These are phyloP conservation scores for Andrena minutula DNA, from an alignment of 2,888 invertebrate genomes.

Conservation along the genomic window DNA sequence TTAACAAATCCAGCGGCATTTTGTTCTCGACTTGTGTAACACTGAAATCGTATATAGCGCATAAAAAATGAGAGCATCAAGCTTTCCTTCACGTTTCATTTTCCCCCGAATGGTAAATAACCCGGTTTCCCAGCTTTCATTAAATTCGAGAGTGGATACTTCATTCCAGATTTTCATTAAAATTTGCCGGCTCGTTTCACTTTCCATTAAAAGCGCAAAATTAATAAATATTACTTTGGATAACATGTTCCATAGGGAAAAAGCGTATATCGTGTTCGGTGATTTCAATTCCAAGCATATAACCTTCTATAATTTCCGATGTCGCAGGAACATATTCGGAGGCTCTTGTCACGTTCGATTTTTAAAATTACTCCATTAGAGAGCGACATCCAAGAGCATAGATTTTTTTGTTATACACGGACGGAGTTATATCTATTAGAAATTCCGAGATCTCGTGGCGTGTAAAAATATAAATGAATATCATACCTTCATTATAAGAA, in stretches of 20 bases:
- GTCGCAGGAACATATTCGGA: background rate
- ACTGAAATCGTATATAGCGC: background rate
- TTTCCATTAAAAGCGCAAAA: constrained; percentile 35
- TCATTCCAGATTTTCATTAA: constrained; percentile 46
- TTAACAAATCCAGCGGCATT: background rate
- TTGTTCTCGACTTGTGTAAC: background rate
- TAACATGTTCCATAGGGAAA: constrained; percentile 4
- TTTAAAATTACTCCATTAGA: background rate
- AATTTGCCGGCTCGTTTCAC: constrained; percentile 41
- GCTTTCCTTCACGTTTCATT: constrained; percentile 11
- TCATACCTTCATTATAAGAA: no score
- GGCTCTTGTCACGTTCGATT: background rate
- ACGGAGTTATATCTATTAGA: no score
- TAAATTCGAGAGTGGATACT: constrained; percentile 32
- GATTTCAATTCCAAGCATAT: background rate
- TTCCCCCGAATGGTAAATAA: constrained; percentile 33
- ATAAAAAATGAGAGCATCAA: background rate
- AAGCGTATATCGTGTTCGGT: background rate
- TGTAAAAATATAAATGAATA: no score
- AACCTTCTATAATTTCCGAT: background rate
- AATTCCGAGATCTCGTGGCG: no score
- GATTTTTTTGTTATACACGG: background rate
- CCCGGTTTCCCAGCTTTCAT: constrained; percentile 28
- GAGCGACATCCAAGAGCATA: background rate
- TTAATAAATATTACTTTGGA: constrained; percentile 33